A percentile compares a stretch with the other conserved stretches of the same genome.
These are phyloP conservation scores for Carapus acus DNA, from an alignment of 2,797 vertebrate species.

Conservation along the genomic window DNA sequence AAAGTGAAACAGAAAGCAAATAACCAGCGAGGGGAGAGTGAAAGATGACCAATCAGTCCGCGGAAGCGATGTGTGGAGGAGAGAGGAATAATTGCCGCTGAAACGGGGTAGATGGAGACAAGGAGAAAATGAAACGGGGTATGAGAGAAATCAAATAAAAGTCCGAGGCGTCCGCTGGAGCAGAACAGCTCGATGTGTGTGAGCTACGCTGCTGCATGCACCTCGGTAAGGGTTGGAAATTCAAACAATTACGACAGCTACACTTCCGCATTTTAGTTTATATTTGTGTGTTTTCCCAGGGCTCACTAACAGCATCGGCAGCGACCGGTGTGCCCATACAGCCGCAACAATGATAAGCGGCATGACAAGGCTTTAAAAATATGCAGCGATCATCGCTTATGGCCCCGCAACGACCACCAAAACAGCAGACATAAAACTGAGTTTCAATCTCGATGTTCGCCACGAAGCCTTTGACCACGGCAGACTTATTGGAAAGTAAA, in stretches of 20 bases:
- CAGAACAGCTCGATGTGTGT: too few relatives aligned
- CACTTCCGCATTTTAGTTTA: too few relatives aligned
- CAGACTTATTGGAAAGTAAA: neutral
- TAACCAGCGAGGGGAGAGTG: slow-evolving; percentile 40
- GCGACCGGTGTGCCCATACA: neutral
- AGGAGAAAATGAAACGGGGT: slow-evolving; percentile 37
- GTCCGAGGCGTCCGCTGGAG: too few relatives aligned
- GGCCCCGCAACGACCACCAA: too few relatives aligned
- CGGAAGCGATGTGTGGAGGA: slow-evolving; percentile 15
- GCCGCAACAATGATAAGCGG: neutral
- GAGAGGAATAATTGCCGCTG: slow-evolving; percentile 35
- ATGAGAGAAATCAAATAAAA: slow-evolving; percentile 44
- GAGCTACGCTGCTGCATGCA: too few relatives aligned
- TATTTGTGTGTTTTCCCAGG: too few relatives aligned
- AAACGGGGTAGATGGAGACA: slow-evolving; percentile 45
- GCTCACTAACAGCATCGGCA: neutral
- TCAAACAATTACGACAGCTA: too few relatives aligned
- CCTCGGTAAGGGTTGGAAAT: neutral
- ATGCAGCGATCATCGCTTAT: too few relatives aligned
- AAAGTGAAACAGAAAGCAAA: slow-evolving; percentile 44
- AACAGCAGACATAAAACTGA: too few relatives aligned
- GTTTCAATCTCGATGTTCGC: neutral
- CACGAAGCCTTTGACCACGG: neutral
- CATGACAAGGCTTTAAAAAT: too few relatives aligned
- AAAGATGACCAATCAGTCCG: slow-evolving; percentile 41